Base-by-base conservation (phyloP, 2,888 invertebrate species). In the Calameuta pallipes region DNA sequence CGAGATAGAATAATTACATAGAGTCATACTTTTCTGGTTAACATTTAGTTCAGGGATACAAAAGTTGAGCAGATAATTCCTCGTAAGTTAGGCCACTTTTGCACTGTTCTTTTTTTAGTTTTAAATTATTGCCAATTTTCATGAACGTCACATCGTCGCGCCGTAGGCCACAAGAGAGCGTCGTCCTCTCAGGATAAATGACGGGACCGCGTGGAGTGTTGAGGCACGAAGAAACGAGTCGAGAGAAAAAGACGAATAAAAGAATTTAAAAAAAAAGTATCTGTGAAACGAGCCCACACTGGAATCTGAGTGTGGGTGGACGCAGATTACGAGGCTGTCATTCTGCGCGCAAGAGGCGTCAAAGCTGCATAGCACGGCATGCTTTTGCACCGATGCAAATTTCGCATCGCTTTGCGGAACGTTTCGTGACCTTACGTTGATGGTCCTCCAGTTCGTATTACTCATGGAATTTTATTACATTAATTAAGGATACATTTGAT, bases 311-410 rank as follows among this genome's bases (percentile, higher is more conserved):
- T 34, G 70, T 36, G 68, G 73, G 30, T 30, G 75, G 68, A 75
- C 75, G 41, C 75, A 30, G n/a, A 35, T 82, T 80, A 79, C 80
- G 73, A 77, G 76, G 80, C 82, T 82, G 81, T 82, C 79, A 79
- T 78, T 34, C 31, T 73, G 69, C 76, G 69, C 73, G 76, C 69
- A 76, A 69, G 77, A 80, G 80, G 80, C 82, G 79, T 71, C 77
- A 75, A 78, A 76, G 78, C 36, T 74, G 33, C 71, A 34, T 23
- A 11, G 71, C 13, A 33, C 31, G 4, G 71, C 71, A 23, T 34
- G 83, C 84, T 81, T 81, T 80, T 75, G 81, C 81, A 75, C 74
- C 80, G 81, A 86, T 86, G 86, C 82, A 83, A 85, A 85, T 86
- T 84, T 78, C 82, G 77, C 80, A 23, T 56, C 56, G 9, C 56